These are phyloP conservation scores for Arvicanthis niloticus DNA, from an alignment of 2,113 vertebrate species.

Conservation along the genomic window DNA sequence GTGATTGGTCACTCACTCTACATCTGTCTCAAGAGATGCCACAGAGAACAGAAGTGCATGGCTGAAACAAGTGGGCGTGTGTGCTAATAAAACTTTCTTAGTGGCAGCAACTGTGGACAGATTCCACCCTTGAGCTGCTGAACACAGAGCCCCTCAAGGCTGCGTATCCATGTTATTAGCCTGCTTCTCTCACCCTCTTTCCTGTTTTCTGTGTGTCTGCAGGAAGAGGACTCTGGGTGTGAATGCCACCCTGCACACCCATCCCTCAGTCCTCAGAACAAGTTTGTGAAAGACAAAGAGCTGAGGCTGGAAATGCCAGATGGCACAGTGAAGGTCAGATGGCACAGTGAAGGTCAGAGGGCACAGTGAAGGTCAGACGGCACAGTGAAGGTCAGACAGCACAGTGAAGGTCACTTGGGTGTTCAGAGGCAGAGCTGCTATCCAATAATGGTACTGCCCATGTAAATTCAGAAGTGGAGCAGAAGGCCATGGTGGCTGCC, in stretches of 20 bases:
- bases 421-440: no score
- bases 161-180: background rate
- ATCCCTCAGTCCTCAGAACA: accelerated
- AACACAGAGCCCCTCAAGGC: background rate
- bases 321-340: accelerated
- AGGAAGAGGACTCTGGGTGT: accelerated
- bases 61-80: accelerated
- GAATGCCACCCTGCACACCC: accelerated
- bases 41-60: accelerated
- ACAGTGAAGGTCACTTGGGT: accelerated
- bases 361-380: background rate
- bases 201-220: background rate
- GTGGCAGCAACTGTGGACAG: accelerated
- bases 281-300: accelerated
- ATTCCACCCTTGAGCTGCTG: background rate
- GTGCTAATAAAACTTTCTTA: background rate
- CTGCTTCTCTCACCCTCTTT: background rate
- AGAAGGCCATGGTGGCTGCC: accelerated
- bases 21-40: background rate
- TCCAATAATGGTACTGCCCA: accelerated
- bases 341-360: background rate
- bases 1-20: background rate
- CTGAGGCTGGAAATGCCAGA: background rate
- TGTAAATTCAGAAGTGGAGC: accelerated
- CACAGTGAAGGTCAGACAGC: background rate